Base-by-base conservation (phyloP, 2,888 invertebrate species). In the Scelioninae gen. 2 region DNA sequence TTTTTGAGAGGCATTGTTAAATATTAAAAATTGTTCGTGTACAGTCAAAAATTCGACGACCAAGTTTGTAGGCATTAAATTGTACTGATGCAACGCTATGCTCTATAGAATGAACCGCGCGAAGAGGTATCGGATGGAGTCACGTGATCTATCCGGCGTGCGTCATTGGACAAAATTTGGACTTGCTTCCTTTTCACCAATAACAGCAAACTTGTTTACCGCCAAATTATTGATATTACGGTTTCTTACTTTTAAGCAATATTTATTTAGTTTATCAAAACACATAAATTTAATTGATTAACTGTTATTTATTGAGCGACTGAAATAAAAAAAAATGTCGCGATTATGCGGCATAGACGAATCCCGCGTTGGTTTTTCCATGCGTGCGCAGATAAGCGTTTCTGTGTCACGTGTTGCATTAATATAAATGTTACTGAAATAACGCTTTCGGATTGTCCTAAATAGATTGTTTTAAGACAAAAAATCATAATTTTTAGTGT, bases 1-100 rank as follows among this genome's bases (percentile, higher is more conserved):
- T 79, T 65, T 65, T 82, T 81, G 11, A 86, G 80, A 65, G 83
- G 78, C 78, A 79, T 79, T 16, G 18, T 69, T 19, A 41, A 46
- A 13, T 41, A 2, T 33, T 39, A 53, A 46, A 41, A 50, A 25
- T 31, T 25, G 1, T 2, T 10, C 10, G 2, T 22, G 11, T 31
- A 10, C 19, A 11, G 37, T 50, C 25, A 39, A 50, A 55, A 43
- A 11, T 55, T 6, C 0, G 13, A 16, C 15, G 31, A 31, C 6
- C 25, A 25, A 9, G 2, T 7, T 31, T 9, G 9, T 31, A 6
- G 9, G 9, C 41, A 18, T 18, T 18, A 18, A 41, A 10, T 18
- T 18, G 18, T 9, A 41, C 41, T 19, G 43, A 43, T 33, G 6
- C 22, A 22, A 33, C 45, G 45, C n/a, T n/a, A n/a, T n/a, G n/a